Conservation (phyloP, 2,113 vertebrate genomes). For the Cacatua alba region DNA sequence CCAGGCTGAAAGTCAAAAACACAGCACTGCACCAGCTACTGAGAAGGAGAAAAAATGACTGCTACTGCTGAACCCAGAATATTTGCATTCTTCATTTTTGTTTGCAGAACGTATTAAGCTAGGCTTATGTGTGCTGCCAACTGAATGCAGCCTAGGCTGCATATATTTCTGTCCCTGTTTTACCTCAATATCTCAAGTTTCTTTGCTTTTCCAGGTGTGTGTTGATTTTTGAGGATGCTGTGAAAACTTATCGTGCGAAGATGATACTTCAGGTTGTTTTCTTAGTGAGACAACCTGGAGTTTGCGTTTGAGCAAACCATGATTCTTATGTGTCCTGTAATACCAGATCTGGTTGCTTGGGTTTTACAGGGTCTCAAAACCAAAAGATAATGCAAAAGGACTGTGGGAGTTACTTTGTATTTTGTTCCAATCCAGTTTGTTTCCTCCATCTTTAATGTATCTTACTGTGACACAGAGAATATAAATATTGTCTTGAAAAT, state of each 20-base stretch:
- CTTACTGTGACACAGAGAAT: neutral
- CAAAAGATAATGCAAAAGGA: neutral
- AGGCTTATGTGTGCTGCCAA: neutral
- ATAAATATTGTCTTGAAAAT: neutral
- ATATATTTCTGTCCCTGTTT: neutral
- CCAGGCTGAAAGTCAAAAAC: too few species aligned
- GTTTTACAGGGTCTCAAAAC: neutral
- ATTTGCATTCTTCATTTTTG: neutral
- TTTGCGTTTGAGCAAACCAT: neutral
- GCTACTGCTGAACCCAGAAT: too few species aligned
- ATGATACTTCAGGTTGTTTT: neutral
- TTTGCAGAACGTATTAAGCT: neutral
- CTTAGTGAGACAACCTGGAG: neutral
- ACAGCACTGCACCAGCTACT: too few species aligned
- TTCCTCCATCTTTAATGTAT: neutral
- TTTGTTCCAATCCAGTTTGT: neutral
- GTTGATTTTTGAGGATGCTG: neutral
- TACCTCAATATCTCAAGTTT: neutral
- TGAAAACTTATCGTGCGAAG: neutral
- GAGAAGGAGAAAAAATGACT: too few species aligned
- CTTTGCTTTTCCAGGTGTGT: neutral
- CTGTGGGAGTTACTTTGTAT: neutral
- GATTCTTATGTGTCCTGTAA: neutral
- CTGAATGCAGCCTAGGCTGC: neutral
- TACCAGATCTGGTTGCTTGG: neutral